Percentiles rank a stretch among this genome's conserved stretches.
Evolutionary conservation across 92 coral and sea anemone species (phyloP).

Genomic region (Ricordea florida): DNA sequence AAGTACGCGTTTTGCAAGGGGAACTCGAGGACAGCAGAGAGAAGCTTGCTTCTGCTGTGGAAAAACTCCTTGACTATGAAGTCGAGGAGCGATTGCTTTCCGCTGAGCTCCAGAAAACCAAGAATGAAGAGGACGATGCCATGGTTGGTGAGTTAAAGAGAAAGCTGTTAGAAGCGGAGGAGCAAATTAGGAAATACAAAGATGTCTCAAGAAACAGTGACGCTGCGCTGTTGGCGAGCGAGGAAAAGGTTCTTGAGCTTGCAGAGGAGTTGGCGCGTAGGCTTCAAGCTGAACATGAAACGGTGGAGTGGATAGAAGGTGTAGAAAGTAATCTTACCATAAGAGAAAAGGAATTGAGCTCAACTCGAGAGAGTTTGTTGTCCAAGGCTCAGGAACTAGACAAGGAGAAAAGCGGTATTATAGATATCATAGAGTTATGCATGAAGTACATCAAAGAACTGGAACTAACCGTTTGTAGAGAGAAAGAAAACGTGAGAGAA

Average conservation of each 20-base stretch:
- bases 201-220: conserved; percentile 37
- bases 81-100: conserved; percentile 71
- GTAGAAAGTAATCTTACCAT: conserved; percentile 76
- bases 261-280: conserved; percentile 88
- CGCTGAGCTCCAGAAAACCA: conserved; percentile 66
- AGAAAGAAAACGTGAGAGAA: conserved; percentile 56
- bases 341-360: conserved; percentile 58
- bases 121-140: conserved; percentile 38
- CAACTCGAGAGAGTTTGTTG: conserved; percentile 57
- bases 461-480: conserved; percentile 63
- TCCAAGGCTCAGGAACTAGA: conserved; percentile 79
- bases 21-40: conserved; percentile 61
- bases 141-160: conserved; percentile 46
- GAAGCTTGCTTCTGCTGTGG: conserved; percentile 57
- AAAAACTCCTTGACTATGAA: conserved; percentile 61
- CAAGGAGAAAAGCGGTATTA: conserved; percentile 73
- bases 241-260: conserved; percentile 79
- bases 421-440: conserved; percentile 75
- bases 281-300: conserved; percentile 71
- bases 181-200: conserved; percentile 44
- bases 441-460: conserved; percentile 72
- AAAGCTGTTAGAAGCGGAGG: conserved; percentile 48
- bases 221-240: conserved; percentile 62
- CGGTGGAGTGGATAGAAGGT: conserved; percentile 77
- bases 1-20: conserved; percentile 36